Evolutionary conservation across 1,140 invertebrate species (phyloP), one percentile per base, ranked within the genome.

Genomic region (Drosophila sturtevanti): DNA sequence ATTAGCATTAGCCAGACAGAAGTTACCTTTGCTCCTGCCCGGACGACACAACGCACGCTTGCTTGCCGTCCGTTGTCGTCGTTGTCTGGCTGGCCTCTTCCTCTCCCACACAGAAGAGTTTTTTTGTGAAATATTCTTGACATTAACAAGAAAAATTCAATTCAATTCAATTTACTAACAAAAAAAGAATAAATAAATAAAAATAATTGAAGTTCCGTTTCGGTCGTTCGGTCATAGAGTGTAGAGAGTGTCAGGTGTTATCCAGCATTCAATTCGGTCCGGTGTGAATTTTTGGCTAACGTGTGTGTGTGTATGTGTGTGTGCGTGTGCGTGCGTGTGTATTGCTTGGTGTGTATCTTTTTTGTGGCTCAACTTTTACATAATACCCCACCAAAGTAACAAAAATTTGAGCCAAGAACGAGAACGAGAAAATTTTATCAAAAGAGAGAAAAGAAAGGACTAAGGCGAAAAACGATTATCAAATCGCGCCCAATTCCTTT

Each of bases 21-120:
- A 91, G 89, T 91, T 91, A 91, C 90, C 90, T 91, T 91, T 91
- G 90, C 90, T 91, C 90, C 86, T 91, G 90, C 90, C 90, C 89
- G 90, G 90, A 91, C 90, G 90, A 90, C 81, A 86, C 86, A 85
- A 91, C 90, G 89, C 89, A 87, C 81, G 90, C 74, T 81, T 56
- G 31, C 80, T 72, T 76, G 79, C 72, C 66, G 78, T 76, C 58
- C 80, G 80, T 85, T 70, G 81, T 81, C 81, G 89, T 85, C 81
- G 89, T 85, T 80, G 82, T 78, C 76, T 79, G 82, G 77, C 76
- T 79, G 82, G 77, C 79, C 60, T 86, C 79, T 64, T 41, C 35
- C 60, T 38, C 41, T 48, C 41, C 41, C 41, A 48, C 41, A 21
- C 16, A 48, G 41, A 9, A 48, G 41, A 48, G 41, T 18, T 48